Base-by-base conservation (phyloP, 2,888 invertebrate genomes). In the Candidula unifasciata region DNA sequence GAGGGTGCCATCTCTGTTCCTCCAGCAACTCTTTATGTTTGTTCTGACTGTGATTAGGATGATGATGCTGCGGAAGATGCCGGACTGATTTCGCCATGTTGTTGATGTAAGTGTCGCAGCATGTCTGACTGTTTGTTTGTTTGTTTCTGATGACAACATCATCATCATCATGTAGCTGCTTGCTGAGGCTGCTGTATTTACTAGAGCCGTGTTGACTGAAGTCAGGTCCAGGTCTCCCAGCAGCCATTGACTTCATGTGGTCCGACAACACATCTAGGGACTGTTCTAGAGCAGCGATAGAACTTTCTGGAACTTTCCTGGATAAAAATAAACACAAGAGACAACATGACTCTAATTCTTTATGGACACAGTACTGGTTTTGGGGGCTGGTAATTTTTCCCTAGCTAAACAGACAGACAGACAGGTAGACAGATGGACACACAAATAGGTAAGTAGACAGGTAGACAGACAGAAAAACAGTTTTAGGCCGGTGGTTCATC, bases 281-380 rank as follows among this genome's bases (percentile, higher is more conserved):
- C 24, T 77, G 77, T 60, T 84, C 84, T n/a, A 83, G 30, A 24
- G 78, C 79, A 8, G 35, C 57, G 52, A 82, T 82, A 37, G 57
- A 13, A 33, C 13, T 73, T 73, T 60, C 80, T 69, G 64, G 27
- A n/a, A 68, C 84, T 73, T 73, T 60, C 30, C 84, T 84, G 73
- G 8, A 68, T 27, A 5, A 10, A 74, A 3, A 44, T n/a, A 44
- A 35, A 71, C 21, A 37, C 27, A 71, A 5, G n/a, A 54, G 0
- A 60, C n/a, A 60, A n/a, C 21, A 60, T 60, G 60, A 60, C 21
- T 24, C 18, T 60, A 21, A 0, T 21, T 24, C 60, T 24, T 21
- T 16, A n/a, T 5, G n/a, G 6, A n/a, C n/a, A n/a, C n/a, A n/a
- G n/a, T n/a, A n/a, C n/a, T n/a, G n/a, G n/a, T n/a, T n/a, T n/a